phyloP scores from a whole-genome alignment of 2,888 invertebrate species.

The Hypercompe scribonia region DNA sequence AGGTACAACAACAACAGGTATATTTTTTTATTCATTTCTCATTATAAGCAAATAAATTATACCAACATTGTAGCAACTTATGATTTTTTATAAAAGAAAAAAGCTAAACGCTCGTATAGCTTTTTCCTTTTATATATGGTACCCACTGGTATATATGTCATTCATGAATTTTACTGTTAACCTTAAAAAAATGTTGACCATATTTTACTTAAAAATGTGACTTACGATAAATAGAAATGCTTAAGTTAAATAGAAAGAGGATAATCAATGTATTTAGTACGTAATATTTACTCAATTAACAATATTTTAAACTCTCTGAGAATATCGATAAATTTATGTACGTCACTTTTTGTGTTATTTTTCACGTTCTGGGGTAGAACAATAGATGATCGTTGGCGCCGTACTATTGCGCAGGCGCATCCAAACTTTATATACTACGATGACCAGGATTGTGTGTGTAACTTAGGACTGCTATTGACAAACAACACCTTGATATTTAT shows the following conservation, averaged over 20 bases:
- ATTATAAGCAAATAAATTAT: background rate
- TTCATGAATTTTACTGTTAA: too few relatives aligned
- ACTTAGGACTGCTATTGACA: conserved; percentile 37
- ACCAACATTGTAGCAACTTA: too few relatives aligned
- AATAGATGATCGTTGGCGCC: conserved; percentile 76
- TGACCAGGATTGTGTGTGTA: conserved; percentile 54
- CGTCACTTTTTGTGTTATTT: conserved; percentile 61
- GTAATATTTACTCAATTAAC: background rate
- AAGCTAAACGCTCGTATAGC: too few relatives aligned
- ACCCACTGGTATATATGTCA: too few relatives aligned
- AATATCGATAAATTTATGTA: conserved; percentile 51
- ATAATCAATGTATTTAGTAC: background rate
- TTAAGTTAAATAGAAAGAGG: background rate
- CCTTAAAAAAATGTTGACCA: too few relatives aligned
- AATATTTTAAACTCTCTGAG: conserved; percentile 22
- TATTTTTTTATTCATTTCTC: background rate
- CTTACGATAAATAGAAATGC: too few relatives aligned
- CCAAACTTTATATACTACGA: conserved; percentile 66
- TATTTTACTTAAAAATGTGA: too few relatives aligned
- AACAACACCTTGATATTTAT: conserved; percentile 42
- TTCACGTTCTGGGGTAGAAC: conserved; percentile 60
- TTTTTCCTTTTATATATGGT: too few relatives aligned
- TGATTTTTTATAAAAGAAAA: too few relatives aligned
- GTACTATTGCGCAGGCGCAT: conserved; percentile 73
- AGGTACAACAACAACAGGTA: background rate